phyloP scores from a whole-genome alignment of 2,797 vertebrate species.

The Cephalopachus bancanus region DNA sequence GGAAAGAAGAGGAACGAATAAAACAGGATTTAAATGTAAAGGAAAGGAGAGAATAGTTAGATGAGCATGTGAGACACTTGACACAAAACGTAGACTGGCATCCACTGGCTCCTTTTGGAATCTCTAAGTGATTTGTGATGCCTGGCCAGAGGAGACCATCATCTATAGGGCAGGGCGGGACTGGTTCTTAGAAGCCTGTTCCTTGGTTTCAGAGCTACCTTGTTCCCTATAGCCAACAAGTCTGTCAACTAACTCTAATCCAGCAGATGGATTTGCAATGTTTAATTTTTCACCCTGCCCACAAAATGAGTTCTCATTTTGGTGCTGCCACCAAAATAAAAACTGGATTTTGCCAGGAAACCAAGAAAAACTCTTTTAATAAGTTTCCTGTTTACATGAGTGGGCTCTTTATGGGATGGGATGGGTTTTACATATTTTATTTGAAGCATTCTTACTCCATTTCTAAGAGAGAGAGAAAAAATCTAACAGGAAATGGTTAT shows the following conservation, averaged over 20 bases:
- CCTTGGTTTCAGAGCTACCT: not conserved
- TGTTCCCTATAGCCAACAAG: not conserved
- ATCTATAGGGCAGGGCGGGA: not conserved
- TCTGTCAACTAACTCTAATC: slow-evolving; percentile 49
- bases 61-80: not conserved
- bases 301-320: slow-evolving; percentile 61
- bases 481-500: slow-evolving; percentile 80
- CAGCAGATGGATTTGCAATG: slow-evolving; percentile 8
- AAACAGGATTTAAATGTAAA: slow-evolving; percentile 43
- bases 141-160: not conserved
- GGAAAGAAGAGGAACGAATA: not conserved
- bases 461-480: slow-evolving; percentile 76
- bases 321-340: slow-evolving; percentile 76
- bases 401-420: slow-evolving; percentile 72
- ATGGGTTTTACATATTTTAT: slow-evolving; percentile 77
- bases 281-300: slow-evolving; percentile 62
- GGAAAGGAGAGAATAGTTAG: not conserved
- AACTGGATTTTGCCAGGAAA: slow-evolving; percentile 76
- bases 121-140: not conserved
- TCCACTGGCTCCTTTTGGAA: not conserved
- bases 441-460: slow-evolving; percentile 78
- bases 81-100: not conserved
- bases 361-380: slow-evolving; percentile 74
- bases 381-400: slow-evolving; percentile 79
- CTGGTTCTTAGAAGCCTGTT: not conserved